Evolutionary conservation across 2,888 invertebrate genomes (phyloP).

Genomic region (Meiosimyza platycephala): DNA sequence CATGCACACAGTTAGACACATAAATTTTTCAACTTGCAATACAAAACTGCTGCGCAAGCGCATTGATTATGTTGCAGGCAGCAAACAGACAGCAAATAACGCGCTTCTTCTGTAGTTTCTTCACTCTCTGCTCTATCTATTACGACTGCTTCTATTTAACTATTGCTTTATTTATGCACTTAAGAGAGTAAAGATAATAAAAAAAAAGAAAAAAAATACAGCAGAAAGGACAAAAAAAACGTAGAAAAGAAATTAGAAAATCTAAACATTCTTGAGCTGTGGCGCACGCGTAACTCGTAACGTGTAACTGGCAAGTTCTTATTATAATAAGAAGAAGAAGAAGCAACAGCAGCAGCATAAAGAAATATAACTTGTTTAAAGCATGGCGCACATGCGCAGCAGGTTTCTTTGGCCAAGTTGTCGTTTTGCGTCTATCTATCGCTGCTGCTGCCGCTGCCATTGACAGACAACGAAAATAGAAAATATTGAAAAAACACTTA

Average conservation of each 20-base stretch:
- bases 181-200: not conserved
- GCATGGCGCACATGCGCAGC: constrained; percentile 28
- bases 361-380: constrained; percentile 22
- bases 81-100: constrained; percentile 9
- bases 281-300: constrained; percentile 11
- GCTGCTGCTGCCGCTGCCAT: constrained; percentile 17
- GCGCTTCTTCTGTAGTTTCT: not conserved
- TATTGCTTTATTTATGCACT: constrained; percentile 13
- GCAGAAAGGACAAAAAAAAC: not conserved
- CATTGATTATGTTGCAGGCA: constrained; percentile 22
- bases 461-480: constrained; percentile 17
- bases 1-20: not conserved
- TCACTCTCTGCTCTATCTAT: not conserved
- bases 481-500: constrained; percentile 1
- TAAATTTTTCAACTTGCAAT: not conserved
- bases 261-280: constrained; percentile 14
- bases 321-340: not conserved
- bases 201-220: not conserved
- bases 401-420: constrained; percentile 17
- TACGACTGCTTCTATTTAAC: too few species aligned
- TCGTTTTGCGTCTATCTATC: constrained; percentile 23
- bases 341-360: not conserved
- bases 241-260: not conserved
- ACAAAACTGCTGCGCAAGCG: constrained; percentile 31
- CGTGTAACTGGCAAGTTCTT: not conserved